Evolutionary conservation across 2,888 invertebrate genomes (phyloP).

Genomic region (Brachyptera putata): DNA sequence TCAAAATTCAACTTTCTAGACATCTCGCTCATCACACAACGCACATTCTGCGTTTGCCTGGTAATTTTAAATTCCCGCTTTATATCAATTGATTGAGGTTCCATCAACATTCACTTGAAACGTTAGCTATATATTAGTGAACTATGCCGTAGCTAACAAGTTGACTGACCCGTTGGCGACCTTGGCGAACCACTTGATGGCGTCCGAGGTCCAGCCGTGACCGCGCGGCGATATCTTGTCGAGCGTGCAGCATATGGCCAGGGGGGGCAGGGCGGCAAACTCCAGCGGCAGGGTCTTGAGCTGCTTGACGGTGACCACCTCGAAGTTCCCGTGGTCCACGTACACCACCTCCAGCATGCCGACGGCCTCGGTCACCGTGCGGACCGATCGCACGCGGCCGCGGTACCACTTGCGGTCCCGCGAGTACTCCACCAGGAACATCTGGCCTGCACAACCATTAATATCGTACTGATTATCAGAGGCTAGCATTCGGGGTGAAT

Average conservation of each 20-base stretch:
- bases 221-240: constrained; percentile 52
- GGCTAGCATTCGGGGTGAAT: not conserved
- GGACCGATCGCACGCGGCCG: constrained; percentile 49
- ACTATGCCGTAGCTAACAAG: constrained; percentile 32
- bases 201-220: constrained; percentile 51
- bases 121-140: not conserved
- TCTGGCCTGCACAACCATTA: constrained; percentile 58
- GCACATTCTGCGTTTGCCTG: too few species aligned
- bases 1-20: too few species aligned
- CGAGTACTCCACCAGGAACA: constrained; percentile 57
- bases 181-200: constrained; percentile 53
- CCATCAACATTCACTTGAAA: not conserved
- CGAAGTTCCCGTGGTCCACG: constrained; percentile 60
- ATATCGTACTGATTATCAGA: too few species aligned
- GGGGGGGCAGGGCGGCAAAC: constrained; percentile 47
- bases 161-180: constrained; percentile 57
- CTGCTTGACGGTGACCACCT: constrained; percentile 46
- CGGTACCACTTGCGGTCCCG: constrained; percentile 63
- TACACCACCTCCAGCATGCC: constrained; percentile 53
- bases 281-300: constrained; percentile 49
- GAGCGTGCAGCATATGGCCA: constrained; percentile 58
- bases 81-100: too few species aligned
- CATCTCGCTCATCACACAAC: too few species aligned
- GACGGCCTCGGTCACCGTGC: constrained; percentile 36
- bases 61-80: too few species aligned